A percentile compares a stretch with the other conserved stretches of the same genome.
Evolutionary conservation across 1,140 invertebrate genomes (phyloP).

Genomic region (Drosophila pruinosa): DNA sequence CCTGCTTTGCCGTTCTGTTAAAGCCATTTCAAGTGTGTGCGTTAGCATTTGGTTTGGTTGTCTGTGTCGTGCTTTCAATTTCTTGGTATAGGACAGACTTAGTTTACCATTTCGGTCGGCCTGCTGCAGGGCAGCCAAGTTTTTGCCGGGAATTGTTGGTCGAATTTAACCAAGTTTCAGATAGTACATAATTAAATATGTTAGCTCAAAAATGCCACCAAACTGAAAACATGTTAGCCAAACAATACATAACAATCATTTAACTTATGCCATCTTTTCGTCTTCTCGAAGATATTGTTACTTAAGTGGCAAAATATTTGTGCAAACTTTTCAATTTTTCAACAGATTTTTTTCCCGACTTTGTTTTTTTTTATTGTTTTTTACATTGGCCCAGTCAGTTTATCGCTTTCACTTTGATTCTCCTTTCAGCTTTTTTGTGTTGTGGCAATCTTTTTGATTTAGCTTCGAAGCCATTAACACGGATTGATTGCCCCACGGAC

Average conservation of each 20-base stretch:
- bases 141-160: constrained; percentile 30
- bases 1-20: constrained; percentile 23
- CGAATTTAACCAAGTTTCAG: constrained; percentile 48
- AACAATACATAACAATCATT: constrained; percentile 45
- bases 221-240: constrained; percentile 3
- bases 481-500: constrained; percentile 77
- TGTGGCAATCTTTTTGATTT: constrained; percentile 68
- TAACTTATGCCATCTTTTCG: constrained; percentile 49
- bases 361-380: constrained; percentile 14
- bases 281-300: constrained; percentile 37
- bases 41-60: neutral
- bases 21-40: constrained; percentile 17
- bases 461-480: constrained; percentile 74
- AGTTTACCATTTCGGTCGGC: constrained; percentile 8
- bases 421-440: neutral
- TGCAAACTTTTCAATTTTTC: constrained; percentile 52
- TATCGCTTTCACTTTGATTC: neutral
- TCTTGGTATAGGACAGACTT: constrained; percentile 20
- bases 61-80: constrained; percentile 23
- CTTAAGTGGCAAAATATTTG: constrained; percentile 72
- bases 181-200: constrained; percentile 74
- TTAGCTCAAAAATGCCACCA: constrained; percentile 53
- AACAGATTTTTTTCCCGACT: neutral
- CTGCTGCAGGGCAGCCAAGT: constrained; percentile 43
- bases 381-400: neutral